These are phyloP conservation scores for Ceratina japonica DNA, from an alignment of 1,140 invertebrate genomes.

Conservation along the genomic window DNA sequence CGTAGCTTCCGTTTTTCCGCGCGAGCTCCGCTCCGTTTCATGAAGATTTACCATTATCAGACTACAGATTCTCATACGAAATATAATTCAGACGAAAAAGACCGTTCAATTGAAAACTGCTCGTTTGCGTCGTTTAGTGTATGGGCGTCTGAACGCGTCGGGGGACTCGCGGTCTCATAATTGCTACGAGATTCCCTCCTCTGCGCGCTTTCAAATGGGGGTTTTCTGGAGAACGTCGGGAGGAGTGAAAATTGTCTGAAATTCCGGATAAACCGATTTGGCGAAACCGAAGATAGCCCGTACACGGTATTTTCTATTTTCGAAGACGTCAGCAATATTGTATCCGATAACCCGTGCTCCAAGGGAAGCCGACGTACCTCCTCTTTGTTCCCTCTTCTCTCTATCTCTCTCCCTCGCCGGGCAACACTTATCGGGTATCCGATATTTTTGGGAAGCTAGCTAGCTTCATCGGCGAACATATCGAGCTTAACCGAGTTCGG, in stretches of 20 bases:
- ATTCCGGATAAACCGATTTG: neutral
- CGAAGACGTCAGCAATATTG: constrained; percentile 45
- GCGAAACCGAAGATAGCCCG: neutral
- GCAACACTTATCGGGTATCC: constrained; percentile 39
- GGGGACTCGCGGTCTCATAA: too few relatives aligned
- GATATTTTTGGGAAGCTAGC: constrained; percentile 38
- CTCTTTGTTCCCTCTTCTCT: constrained; percentile 26
- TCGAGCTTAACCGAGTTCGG: constrained; percentile 44
- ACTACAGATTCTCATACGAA: too few relatives aligned
- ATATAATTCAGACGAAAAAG: too few relatives aligned
- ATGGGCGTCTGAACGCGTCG: too few relatives aligned
- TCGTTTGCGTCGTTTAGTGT: too few relatives aligned
- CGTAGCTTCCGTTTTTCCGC: too few relatives aligned
- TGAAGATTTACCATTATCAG: too few relatives aligned
- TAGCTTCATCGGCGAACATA: constrained; percentile 18
- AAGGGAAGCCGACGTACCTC: constrained; percentile 2
- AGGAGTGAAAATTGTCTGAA: constrained; percentile 7
- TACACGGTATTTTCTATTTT: constrained; percentile 34
- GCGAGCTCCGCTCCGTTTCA: too few relatives aligned
- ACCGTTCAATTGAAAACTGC: too few relatives aligned
- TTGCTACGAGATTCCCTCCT: neutral
- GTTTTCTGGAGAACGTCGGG: neutral
- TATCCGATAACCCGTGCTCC: constrained; percentile 16
- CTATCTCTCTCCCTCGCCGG: neutral
- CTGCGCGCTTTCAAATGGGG: too few relatives aligned